phyloP scores from a whole-genome alignment of 1,140 invertebrate species.

The Pomacea maculata region DNA sequence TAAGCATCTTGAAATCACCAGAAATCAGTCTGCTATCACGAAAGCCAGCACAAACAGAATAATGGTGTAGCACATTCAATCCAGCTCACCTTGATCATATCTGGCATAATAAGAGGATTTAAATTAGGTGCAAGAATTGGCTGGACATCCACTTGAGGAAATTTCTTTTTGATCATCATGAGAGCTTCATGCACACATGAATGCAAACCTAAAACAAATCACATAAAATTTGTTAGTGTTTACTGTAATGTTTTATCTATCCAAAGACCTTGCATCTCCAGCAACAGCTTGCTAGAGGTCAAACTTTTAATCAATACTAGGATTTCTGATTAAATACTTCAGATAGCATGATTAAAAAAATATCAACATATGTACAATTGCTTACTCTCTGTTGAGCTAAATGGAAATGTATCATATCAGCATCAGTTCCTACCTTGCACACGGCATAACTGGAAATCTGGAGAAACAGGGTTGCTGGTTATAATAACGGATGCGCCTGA shows the following conservation, averaged over 20 bases:
- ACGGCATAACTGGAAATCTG: slow-evolving; percentile 81
- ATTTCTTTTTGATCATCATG: slow-evolving; percentile 45
- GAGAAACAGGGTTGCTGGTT: slow-evolving; percentile 77
- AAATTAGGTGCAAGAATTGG: neutral
- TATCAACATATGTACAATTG: no score
- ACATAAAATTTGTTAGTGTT: neutral
- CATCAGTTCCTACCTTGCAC: slow-evolving; percentile 74
- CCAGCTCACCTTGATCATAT: slow-evolving; percentile 54
- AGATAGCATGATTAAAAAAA: no score
- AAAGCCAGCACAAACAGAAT: no score
- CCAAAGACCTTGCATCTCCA: no score
- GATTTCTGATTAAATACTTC: no score
- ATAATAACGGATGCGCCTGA: slow-evolving; percentile 82
- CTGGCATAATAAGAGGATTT: slow-evolving; percentile 50
- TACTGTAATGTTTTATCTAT: no score
- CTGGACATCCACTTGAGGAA: slow-evolving; percentile 27
- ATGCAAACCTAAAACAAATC: slow-evolving; percentile 42
- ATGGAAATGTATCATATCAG: no score
- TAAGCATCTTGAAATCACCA: no score
- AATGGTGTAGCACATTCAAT: neutral
- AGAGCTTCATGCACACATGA: slow-evolving; percentile 51
- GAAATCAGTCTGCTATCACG: no score
- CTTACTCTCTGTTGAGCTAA: no score
- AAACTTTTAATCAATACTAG: no score
- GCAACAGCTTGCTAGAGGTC: no score